Base-by-base conservation (phyloP, 2,113 vertebrate species). In the Daubentonia madagascariensis region DNA sequence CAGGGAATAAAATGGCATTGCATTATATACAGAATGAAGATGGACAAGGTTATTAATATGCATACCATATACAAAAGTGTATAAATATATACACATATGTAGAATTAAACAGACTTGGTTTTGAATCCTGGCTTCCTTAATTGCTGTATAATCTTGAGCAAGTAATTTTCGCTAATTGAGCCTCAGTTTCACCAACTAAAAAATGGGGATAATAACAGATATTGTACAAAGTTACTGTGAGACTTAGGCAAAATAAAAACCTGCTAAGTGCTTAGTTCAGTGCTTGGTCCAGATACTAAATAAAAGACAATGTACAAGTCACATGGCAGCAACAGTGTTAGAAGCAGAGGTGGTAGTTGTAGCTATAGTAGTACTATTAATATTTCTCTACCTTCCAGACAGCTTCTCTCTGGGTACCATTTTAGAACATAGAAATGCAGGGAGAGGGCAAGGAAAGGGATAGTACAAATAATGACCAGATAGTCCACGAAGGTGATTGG, bases 261-360 rank as follows among this genome's bases (percentile, higher is more conserved):
- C 37, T 17, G 0, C 0, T 0, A 20, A 22, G 12, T 8, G n/a
- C 11, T 85, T 37, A 57, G 18, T 22, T 45, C 22, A 17, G 16
- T 57, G 12, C 6, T 8, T 76, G 23, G n/a, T 8, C 32, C 40
- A 20, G 30, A 25, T 9, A 35, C 1, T 28, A 37, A 43, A 35
- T 37, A 52, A 57, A 78, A 79, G 14, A 30, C 17, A 35, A 35
- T 2, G 0, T 7, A 54, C 6, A 14, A 32, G 8, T 35, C 43
- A 86, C 11, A 8, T 0, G 20, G 12, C 16, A 30, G 6, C 10
- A 83, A 54, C 11, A 54, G 1, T 18, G 3, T n/a, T 20, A 65
- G 59, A 81, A 73, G 12, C 25, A 1, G 5, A 75, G 61, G 40
- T 37, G 48, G 13, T 23, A 32, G 11, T 2, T 70, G 22, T 14